Evolutionary conservation across 53 echinoderm and acorn worm genomes (phyloP).

Genomic region (Holothuria scabra): DNA sequence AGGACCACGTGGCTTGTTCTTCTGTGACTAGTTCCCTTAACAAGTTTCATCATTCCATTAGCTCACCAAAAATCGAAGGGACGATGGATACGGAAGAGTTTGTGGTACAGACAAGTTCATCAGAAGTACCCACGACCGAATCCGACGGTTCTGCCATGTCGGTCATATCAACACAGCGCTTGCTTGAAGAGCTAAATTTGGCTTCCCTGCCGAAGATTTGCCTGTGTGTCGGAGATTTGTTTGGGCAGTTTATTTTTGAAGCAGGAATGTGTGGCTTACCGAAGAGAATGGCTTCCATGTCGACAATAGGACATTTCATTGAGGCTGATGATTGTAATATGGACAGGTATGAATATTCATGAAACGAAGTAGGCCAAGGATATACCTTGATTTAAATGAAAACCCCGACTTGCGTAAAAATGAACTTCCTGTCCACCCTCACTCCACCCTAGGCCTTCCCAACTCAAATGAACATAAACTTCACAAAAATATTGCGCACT

Average conservation of each 20-base stretch:
- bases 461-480: no score
- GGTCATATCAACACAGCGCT: neutral
- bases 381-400: no score
- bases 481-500: no score
- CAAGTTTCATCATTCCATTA: neutral
- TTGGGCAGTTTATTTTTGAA: constrained; percentile 75
- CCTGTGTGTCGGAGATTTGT: constrained; percentile 77
- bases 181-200: neutral
- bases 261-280: constrained; percentile 68
- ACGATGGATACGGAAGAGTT: no score
- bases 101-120: neutral
- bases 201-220: constrained; percentile 46
- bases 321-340: constrained; percentile 42
- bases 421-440: no score
- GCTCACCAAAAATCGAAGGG: no score
- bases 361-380: no score
- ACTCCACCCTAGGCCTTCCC: no score
- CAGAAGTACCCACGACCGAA: neutral
- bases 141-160: constrained; percentile 13
- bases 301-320: constrained; percentile 61
- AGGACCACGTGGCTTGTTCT: neutral
- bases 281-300: constrained; percentile 80
- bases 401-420: no score
- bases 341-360: constrained; percentile 2
- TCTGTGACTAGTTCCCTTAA: neutral